Evolutionary conservation across 2,888 invertebrate species (phyloP).

Genomic region (Heliconius ismenius): DNA sequence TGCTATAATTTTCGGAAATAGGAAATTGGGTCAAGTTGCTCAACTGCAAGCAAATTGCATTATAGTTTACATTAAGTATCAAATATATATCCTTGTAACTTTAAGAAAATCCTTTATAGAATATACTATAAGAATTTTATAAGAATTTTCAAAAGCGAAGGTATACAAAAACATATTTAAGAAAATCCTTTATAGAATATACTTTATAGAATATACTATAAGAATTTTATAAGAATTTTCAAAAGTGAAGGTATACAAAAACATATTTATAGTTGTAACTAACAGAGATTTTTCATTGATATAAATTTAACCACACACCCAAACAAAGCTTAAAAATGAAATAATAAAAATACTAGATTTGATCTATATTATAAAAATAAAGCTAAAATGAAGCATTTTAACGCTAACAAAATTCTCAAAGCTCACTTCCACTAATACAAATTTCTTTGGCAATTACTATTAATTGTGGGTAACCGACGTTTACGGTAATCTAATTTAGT

Average conservation of each 20-base stretch:
- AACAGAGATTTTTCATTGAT: no score
- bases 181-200: no score
- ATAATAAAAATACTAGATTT: neutral
- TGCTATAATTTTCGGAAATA: conserved; percentile 39
- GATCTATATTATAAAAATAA: neutral
- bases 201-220: no score
- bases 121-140: neutral
- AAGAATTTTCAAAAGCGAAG: no score
- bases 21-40: conserved; percentile 21
- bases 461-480: conserved; percentile 49
- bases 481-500: conserved; percentile 40
- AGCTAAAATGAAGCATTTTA: neutral
- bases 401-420: neutral
- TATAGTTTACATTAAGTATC: neutral
- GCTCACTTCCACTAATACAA: conserved; percentile 1
- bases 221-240: no score
- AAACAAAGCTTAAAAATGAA: no score
- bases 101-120: neutral
- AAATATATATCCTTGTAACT: neutral
- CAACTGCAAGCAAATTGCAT: neutral
- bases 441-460: conserved; percentile 34
- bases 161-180: no score
- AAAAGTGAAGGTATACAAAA: no score
- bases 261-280: no score
- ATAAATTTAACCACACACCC: no score